phyloP scores from a whole-genome alignment of 2,797 vertebrate species.

The Schizothorax lantsangensis region DNA sequence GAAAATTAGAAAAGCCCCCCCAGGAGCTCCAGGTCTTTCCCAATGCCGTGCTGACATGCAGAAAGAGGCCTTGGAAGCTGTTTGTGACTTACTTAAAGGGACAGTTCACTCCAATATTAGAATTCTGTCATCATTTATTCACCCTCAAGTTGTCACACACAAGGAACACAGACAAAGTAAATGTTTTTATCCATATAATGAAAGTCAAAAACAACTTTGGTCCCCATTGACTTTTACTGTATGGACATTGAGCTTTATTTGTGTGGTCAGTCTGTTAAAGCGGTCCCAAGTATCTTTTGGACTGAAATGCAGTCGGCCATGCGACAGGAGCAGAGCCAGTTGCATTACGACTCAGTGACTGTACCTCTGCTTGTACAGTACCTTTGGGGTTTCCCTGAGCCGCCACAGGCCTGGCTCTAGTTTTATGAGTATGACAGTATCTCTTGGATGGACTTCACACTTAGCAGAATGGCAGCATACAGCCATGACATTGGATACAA shows the following conservation, averaged over 20 bases:
- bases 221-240: not conserved
- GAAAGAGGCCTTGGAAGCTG: constrained; percentile 31
- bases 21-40: constrained; percentile 24
- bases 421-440: constrained; percentile 49
- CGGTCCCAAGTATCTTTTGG: constrained; percentile 54
- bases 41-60: constrained; percentile 28
- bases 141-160: not conserved
- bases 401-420: constrained; percentile 41
- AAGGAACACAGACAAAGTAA: not conserved
- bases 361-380: constrained; percentile 48
- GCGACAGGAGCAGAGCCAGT: constrained; percentile 68
- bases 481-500: constrained; percentile 31
- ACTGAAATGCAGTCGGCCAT: constrained; percentile 64
- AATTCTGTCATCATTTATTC: not conserved
- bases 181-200: not conserved
- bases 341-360: constrained; percentile 64
- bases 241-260: constrained; percentile 2
- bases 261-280: constrained; percentile 59
- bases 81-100: constrained; percentile 5
- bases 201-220: not conserved
- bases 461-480: constrained; percentile 25
- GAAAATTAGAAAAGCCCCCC: constrained; percentile 48
- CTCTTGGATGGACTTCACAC: constrained; percentile 44
- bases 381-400: constrained; percentile 65
- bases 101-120: not conserved